A percentile compares a stretch with the other conserved stretches of the same genome.
Conservation (phyloP, 2,888 invertebrate species). For the Myopa tessellatipennis region DNA sequence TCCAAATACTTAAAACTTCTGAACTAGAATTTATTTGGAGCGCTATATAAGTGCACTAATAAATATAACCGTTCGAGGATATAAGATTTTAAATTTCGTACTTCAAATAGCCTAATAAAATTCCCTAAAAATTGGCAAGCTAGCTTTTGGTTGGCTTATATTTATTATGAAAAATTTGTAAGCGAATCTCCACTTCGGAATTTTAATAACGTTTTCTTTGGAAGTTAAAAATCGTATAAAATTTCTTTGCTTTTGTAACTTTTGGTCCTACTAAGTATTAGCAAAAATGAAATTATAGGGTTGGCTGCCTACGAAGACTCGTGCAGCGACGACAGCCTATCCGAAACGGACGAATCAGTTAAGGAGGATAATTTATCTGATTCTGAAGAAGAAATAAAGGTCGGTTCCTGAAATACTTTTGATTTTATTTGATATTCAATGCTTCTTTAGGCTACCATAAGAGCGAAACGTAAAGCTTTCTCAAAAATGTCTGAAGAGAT, state of each 20-base stretch:
- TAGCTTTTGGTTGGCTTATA: not conserved
- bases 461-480: slow-evolving; percentile 76
- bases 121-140: slow-evolving; percentile 3
- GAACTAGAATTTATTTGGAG: slow-evolving; percentile 1
- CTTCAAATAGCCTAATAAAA: not conserved
- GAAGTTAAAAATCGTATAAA: no score
- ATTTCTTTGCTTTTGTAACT: no score
- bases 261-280: slow-evolving; percentile 53
- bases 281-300: slow-evolving; percentile 72
- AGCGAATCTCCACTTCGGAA: not conserved
- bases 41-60: not conserved
- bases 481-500: slow-evolving; percentile 81
- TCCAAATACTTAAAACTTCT: not conserved
- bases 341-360: slow-evolving; percentile 61
- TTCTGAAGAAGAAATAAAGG: slow-evolving; percentile 82
- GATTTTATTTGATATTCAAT: not conserved
- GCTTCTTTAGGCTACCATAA: slow-evolving; percentile 71
- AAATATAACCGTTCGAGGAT: not conserved
- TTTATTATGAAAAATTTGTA: not conserved
- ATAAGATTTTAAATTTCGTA: not conserved
- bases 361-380: slow-evolving; percentile 68
- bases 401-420: slow-evolving; percentile 53
- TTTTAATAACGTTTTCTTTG: no score
- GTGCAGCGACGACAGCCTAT: slow-evolving; percentile 72
- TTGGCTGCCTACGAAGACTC: slow-evolving; percentile 84